Evolutionary conservation across 2,113 vertebrate genomes (phyloP).

Genomic region (Tragelaphus buxtoni): DNA sequence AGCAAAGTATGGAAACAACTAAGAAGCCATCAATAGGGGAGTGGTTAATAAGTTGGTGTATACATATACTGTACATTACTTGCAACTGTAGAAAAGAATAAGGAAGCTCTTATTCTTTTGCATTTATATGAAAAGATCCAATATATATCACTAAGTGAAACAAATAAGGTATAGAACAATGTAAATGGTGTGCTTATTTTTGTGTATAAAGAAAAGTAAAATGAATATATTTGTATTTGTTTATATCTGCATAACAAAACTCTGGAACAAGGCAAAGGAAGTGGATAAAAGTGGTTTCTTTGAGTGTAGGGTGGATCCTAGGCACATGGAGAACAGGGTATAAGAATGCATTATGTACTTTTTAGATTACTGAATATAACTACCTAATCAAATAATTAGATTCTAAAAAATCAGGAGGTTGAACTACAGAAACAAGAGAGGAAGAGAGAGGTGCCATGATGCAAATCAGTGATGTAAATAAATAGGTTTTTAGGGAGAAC

Average conservation of each 20-base stretch:
- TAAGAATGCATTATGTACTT: not conserved
- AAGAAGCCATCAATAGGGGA: not conserved
- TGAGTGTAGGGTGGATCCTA: not conserved
- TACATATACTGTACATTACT: not conserved
- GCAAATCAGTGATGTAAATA: constrained; percentile 7
- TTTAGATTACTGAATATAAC: not conserved
- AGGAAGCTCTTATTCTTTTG: not conserved
- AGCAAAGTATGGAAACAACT: not conserved
- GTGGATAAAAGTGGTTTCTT: not conserved
- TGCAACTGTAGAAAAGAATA: not conserved
- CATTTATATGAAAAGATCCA: not conserved
- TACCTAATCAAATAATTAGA: not conserved
- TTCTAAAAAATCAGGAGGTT: not conserved
- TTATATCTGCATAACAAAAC: not conserved
- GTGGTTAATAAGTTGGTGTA: not conserved
- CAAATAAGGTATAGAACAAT: not conserved
- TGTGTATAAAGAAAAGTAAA: not conserved
- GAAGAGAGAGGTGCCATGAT: not conserved
- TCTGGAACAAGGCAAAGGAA: not conserved
- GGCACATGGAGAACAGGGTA: not conserved
- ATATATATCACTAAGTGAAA: not conserved
- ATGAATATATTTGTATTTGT: not conserved
- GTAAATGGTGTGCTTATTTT: not conserved
- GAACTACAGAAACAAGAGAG: not conserved
- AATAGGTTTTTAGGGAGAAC: not conserved